A percentile compares a stretch with the other conserved stretches of the same genome.
These are phyloP conservation scores for Anableps anableps DNA, from an alignment of 2,797 vertebrate genomes.

Conservation along the genomic window DNA sequence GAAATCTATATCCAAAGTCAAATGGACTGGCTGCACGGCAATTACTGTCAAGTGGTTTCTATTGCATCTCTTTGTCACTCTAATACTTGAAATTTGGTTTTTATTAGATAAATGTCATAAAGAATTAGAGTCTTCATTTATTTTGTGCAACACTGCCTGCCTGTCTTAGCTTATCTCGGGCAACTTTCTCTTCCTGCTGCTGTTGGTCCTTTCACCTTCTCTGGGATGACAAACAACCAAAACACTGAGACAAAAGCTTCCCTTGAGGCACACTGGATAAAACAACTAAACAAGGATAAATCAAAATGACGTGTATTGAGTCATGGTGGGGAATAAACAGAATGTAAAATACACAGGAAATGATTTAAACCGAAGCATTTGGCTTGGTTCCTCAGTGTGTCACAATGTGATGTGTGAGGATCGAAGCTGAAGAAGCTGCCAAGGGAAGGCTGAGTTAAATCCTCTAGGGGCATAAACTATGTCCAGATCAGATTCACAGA, in stretches of 20 bases:
- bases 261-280: neutral
- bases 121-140: constrained; percentile 73
- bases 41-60: constrained; percentile 76
- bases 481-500: constrained; percentile 11
- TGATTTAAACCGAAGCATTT: constrained; percentile 6
- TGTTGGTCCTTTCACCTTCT: constrained; percentile 41
- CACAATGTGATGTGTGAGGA: constrained; percentile 18
- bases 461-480: constrained; percentile 32
- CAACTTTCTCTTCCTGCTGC: constrained; percentile 23
- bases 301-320: neutral
- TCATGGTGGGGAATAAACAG: neutral
- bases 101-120: constrained; percentile 77
- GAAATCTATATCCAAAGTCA: constrained; percentile 54
- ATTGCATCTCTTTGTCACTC: constrained; percentile 69
- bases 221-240: constrained; percentile 21
- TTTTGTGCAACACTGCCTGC: constrained; percentile 44
- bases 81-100: constrained; percentile 75
- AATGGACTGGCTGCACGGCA: constrained; percentile 63
- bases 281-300: constrained; percentile 20
- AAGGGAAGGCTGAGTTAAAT: constrained; percentile 18
- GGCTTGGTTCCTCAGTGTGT: constrained; percentile 11
- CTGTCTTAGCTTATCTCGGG: constrained; percentile 32
- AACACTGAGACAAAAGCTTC: constrained; percentile 16
- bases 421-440: constrained; percentile 24
- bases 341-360: constrained; percentile 18